Conservation (phyloP, 2,113 vertebrate genomes). For the Pimephales promelas region DNA sequence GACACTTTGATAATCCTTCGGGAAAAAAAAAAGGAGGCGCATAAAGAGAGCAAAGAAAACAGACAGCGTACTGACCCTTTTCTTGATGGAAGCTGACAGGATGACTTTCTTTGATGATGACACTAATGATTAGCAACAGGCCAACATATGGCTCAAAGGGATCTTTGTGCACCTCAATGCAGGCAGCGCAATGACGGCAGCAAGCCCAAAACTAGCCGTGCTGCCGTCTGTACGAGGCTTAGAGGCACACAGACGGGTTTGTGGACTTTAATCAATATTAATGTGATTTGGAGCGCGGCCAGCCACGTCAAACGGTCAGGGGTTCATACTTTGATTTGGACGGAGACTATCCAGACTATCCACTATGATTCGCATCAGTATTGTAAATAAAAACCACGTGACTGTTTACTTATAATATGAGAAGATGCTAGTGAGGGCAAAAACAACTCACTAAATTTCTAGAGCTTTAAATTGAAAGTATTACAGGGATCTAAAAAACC, state of each 20-base stretch:
- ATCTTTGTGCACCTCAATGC: conserved; percentile 36
- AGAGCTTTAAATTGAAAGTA: background rate
- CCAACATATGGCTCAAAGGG: conserved; percentile 46
- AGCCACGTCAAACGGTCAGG: conserved; percentile 41
- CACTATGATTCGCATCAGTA: background rate
- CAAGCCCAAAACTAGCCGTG: conserved; percentile 53
- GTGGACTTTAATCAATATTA: conserved; percentile 60
- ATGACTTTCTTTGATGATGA: conserved; percentile 55
- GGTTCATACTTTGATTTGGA: conserved; percentile 34
- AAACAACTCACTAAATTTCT: background rate
- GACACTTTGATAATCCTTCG: conserved; percentile 54
- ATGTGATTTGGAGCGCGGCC: conserved; percentile 52
- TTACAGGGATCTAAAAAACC: background rate
- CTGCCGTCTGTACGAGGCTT: conserved; percentile 32
- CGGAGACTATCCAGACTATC: conserved; percentile 14
- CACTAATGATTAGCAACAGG: conserved; percentile 73
- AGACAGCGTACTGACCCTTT: conserved; percentile 66
- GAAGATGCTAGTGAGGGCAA: background rate
- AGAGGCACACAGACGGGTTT: conserved; percentile 53
- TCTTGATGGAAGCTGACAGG: conserved; percentile 61
- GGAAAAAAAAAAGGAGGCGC: background rate
- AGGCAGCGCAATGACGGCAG: conserved; percentile 33
- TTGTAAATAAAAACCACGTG: conserved; percentile 11
- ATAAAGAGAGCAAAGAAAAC: conserved; percentile 48
- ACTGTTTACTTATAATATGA: conserved; percentile 4